Base-by-base conservation (phyloP, 2,888 invertebrate genomes). In the Chrysotoxum bicinctum region DNA sequence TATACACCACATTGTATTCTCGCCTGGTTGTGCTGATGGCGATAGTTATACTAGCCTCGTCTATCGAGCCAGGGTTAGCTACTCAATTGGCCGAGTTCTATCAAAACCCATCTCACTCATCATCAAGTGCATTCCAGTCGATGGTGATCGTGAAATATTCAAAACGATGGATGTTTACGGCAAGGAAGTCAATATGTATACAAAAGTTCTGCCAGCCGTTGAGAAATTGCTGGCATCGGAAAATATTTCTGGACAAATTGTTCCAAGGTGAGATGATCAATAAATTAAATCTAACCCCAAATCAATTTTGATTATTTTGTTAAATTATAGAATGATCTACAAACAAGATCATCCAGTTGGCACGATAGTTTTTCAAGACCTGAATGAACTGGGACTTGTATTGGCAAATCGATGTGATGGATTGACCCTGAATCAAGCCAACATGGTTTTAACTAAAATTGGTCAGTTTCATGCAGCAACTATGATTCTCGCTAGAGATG, bases 381-480 rank as follows among this genome's bases (percentile, higher is more conserved):
- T 94, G n/a, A 90, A 91, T 9, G 89, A 90, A 3, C 87, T 90
- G 26, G n/a, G 48, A 0, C 56, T 79, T 2, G 54, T 52, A 10
- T 21, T 93, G 91, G 91, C 92, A 1, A 91, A 92, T 87, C 91
- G 93, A 54, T 90, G 91, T 68, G 87, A 89, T 48, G 93, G 93
- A 21, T 90, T 94, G 35, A 93, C 93, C 89, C 89, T 92, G 72
- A 89, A 90, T 3, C 93, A 93, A 87, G 91, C 91, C 70, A 88
- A 91, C 50, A 70, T 93, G 77, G 92, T 93, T 1, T 87, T 93
- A 9, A 90, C 90, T 58, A 92, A 92, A 88, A 89, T 94, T 87
- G 93, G 92, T 1, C 91, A 89, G 82, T 92, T 93, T 88, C 94
- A 94, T 87, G 93, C 93, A 1, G 90, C 92, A 12, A 93, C 93